A percentile compares a stretch with the other conserved stretches of the same genome.
phyloP scores from a whole-genome alignment of 2,888 invertebrate genomes.

The Zygothrica quintamaculata region DNA sequence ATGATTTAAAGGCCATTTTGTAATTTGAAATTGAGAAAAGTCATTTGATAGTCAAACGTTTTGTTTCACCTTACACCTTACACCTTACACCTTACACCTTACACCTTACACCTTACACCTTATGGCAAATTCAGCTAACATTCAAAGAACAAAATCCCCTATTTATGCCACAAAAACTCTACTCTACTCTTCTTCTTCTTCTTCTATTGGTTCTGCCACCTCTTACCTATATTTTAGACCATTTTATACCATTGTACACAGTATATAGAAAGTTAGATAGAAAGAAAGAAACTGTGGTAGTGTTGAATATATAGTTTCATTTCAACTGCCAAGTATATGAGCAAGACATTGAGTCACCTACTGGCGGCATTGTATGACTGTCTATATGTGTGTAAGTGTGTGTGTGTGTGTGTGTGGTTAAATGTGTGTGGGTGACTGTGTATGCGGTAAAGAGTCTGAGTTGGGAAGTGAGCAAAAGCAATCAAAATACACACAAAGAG shows the following conservation, averaged over 20 bases:
- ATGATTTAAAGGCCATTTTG: too few relatives aligned
- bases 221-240: background rate
- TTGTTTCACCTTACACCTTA: too few relatives aligned
- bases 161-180: conserved; percentile 46
- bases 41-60: too few relatives aligned
- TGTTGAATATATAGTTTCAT: conserved; percentile 61
- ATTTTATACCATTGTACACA: conserved; percentile 20
- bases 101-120: too few relatives aligned
- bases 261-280: background rate
- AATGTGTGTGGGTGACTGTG: background rate
- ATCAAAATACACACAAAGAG: conserved; percentile 63
- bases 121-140: too few relatives aligned
- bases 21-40: too few relatives aligned
- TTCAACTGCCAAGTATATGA: conserved; percentile 63
- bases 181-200: conserved; percentile 2
- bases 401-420: background rate
- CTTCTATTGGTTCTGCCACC: background rate
- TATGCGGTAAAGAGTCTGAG: conserved; percentile 21
- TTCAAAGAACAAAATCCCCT: conserved; percentile 37
- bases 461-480: conserved; percentile 59
- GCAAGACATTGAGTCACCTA: conserved; percentile 78
- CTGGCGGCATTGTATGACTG: conserved; percentile 25
- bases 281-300: conserved; percentile 44
- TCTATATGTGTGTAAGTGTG: conserved; percentile 12
- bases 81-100: too few relatives aligned